Conservation (phyloP, 2,888 invertebrate species). For the Drosophila infuscata region DNA sequence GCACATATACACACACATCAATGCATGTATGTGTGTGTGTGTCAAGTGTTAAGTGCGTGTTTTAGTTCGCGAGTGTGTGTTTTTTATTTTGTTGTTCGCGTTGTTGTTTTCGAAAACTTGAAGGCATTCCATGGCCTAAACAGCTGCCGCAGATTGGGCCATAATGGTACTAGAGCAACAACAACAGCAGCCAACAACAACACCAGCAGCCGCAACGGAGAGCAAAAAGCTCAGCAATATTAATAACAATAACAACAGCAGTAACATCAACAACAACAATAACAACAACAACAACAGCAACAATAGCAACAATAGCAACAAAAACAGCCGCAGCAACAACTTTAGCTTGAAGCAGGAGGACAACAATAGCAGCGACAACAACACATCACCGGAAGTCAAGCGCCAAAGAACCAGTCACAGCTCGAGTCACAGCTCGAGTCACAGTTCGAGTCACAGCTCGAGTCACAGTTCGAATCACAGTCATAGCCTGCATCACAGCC, state of each 20-base stretch:
- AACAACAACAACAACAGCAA: constrained; percentile 20
- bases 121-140: constrained; percentile 52
- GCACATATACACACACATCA: background rate
- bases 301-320: constrained; percentile 26
- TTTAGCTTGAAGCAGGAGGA: constrained; percentile 52
- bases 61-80: background rate
- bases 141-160: constrained; percentile 52
- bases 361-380: constrained; percentile 34
- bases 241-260: constrained; percentile 23
- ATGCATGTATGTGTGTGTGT: constrained; percentile 14
- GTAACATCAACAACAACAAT: constrained; percentile 23
- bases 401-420: constrained; percentile 49
- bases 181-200: constrained; percentile 31
- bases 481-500: constrained; percentile 29
- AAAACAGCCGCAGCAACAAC: constrained; percentile 30
- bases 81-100: background rate
- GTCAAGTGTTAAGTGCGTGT: constrained; percentile 34
- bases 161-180: constrained; percentile 83
- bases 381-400: constrained; percentile 27
- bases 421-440: constrained; percentile 24
- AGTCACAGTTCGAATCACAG: constrained; percentile 23
- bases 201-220: constrained; percentile 16
- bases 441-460: constrained; percentile 26
- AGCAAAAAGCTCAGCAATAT: constrained; percentile 20
- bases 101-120: constrained; percentile 15